phyloP scores from a whole-genome alignment of 2,888 invertebrate species.

The Harpalus rufipes region DNA sequence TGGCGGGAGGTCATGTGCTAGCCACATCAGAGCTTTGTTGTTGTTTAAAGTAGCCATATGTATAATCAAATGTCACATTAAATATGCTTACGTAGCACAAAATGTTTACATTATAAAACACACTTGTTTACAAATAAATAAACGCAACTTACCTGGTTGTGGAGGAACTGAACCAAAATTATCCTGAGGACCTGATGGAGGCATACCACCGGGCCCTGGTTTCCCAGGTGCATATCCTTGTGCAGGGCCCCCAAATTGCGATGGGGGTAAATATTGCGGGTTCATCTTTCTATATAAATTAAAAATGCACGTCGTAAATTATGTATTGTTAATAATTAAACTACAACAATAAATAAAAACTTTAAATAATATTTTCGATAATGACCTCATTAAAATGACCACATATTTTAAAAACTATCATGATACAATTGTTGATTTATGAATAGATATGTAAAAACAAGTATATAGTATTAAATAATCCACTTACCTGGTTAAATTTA shows the following conservation, averaged over 20 bases:
- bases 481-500: conserved; percentile 59
- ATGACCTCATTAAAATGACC: conserved; percentile 52
- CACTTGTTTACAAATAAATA: conserved; percentile 7
- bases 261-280: conserved; percentile 78
- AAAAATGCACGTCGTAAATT: conserved; percentile 62
- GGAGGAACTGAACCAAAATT: conserved; percentile 41
- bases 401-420: conserved; percentile 45
- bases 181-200: conserved; percentile 53
- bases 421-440: not conserved
- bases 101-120: conserved; percentile 11
- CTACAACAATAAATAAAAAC: conserved; percentile 58
- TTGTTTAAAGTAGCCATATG: not conserved
- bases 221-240: conserved; percentile 59
- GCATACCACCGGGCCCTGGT: conserved; percentile 60
- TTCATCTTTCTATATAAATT: conserved; percentile 75
- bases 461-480: not conserved
- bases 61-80: conserved; percentile 12
- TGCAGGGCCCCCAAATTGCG: conserved; percentile 62
- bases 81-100: conserved; percentile 45
- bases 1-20: too few species aligned
- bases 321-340: conserved; percentile 49
- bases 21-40: too few species aligned
- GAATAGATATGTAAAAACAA: not conserved
- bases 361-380: not conserved
- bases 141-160: conserved; percentile 18